Evolutionary conservation across 2,113 vertebrate species (phyloP), one percentile per base, ranked within the genome.

Genomic region (Ictalurus furcatus): DNA sequence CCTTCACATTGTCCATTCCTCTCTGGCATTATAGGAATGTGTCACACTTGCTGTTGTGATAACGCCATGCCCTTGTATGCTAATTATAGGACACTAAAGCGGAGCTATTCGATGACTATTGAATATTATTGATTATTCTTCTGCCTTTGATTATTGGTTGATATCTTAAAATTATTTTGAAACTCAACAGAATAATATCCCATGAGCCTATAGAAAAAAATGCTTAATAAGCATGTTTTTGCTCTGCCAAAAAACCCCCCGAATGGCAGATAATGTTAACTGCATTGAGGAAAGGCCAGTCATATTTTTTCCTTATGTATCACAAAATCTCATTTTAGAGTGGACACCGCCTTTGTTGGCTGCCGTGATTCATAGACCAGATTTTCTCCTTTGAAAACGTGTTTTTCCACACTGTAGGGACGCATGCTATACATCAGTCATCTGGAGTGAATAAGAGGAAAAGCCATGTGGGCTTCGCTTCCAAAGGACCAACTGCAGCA

Each of bases 371-470:
- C 89, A 73, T 90, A 92, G 93, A 94, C 92, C 95, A 95, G 94
- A 95, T 94, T 95, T 95, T 95, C 90, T 94, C 86, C 94, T 96
- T 96, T 95, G 94, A 96, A 95, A 95, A 95, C 88, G 94, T 95
- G 95, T 96, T 95, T 90, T 94, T 94, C 92, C 90, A 90, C 67
- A 83, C 90, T 91, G 88, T 88, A 90, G 83, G 84, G 92, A 93
- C 85, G 85, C 88, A 85, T 85, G 88, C 92, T 94, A 92, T 86
- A 83, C 79, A 91, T 93, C 93, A 88, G 88, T 95, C 95, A 95
- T 96, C 95, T 95, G 95, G 95, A 95, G 92, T 92, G 92, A 96
- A 95, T 96, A 94, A 96, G 79, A 85, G 17, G 16, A 69, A 90
- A 92, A 91, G 91, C 90, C 89, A 92, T 93, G 91, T 92, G 93